Evolutionary conservation across 2,797 vertebrate genomes (phyloP), one percentile per base, ranked within the genome.

Genomic region (Clamator glandarius): DNA sequence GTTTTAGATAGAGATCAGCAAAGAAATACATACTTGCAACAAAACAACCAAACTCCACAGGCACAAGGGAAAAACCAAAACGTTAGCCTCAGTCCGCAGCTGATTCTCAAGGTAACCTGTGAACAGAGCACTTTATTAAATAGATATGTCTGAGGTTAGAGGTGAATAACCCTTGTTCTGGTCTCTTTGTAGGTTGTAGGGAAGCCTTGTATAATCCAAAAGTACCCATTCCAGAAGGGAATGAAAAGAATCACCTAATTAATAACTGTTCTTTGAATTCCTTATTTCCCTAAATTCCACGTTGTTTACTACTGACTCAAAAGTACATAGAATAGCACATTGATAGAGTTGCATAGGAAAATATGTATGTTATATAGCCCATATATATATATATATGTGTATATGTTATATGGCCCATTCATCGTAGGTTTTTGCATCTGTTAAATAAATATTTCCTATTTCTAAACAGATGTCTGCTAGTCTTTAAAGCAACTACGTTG

Each of bases 401-500:
- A 39, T 39, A 39, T 2, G 3, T 39, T 41, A 51, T 16, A 7
- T 10, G 35, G 28, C 14, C 29, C 18, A 23, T 35, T 64, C 44
- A 36, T 18, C 35, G 46, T 39, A 58, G 20, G 5, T 15, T 85
- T 66, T 55, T 76, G 9, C 15, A 41, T 18, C 28, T 68, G 33
- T 5, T 66, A 19, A 48, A 31, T 23, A 54, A 78, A 15, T 41
- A 72, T 62, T 87, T 33, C 6, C 2, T 52, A n/a, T 41, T 82
- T 70, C 69, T 41, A 62, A 87, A 70, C 17, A 39, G 64, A 33
- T 0, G 4, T 29, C 68, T 72, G 3, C n/a, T 61, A n/a, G 7
- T 15, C 46, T 87, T 72, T 61, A 92, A 58, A 88, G 87, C n/a
- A 73, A 52, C 19, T 87, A 83, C 91, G 61, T 2, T 63, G 87